Evolutionary conservation across 2,888 invertebrate species (phyloP).

Genomic region (Ethmia dodecea): DNA sequence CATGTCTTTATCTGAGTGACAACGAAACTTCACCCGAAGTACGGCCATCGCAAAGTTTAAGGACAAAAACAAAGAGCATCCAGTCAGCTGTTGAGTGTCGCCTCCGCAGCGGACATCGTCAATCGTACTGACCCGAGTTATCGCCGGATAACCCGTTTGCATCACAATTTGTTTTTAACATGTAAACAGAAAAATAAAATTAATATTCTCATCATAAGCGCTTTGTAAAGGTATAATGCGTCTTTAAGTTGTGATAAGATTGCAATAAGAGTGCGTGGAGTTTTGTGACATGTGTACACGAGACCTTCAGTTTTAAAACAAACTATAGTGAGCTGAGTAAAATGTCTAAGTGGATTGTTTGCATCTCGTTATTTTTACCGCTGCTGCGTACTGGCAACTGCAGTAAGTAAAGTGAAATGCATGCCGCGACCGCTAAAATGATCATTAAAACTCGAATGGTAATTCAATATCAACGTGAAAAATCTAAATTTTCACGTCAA

Average conservation of each 20-base stretch:
- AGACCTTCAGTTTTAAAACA: constrained; percentile 17
- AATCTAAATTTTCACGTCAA: no score
- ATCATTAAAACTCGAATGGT: no score
- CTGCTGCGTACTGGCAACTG: no score
- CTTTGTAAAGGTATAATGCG: background rate
- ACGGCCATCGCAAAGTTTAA: constrained; percentile 1
- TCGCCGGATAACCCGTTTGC: constrained; percentile 11
- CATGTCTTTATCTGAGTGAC: constrained; percentile 10
- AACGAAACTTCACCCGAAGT: constrained; percentile 8
- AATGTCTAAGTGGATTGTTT: constrained; percentile 22
- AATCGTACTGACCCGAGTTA: constrained; percentile 12
- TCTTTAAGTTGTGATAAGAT: no score
- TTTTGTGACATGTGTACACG: constrained; percentile 24
- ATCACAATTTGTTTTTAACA: constrained; percentile 9
- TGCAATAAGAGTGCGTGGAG: background rate
- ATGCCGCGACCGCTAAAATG: no score
- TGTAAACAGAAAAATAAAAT: constrained; percentile 1
- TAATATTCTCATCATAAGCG: background rate
- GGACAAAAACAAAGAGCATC: constrained; percentile 1
- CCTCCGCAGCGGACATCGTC: constrained; percentile 6
- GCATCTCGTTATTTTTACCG: constrained; percentile 18
- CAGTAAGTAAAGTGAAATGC: no score
- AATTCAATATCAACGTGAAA: no score
- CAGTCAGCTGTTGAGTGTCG: constrained; percentile 5
- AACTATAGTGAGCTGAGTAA: constrained; percentile 19